A percentile compares a stretch with the other conserved stretches of the same genome.
phyloP scores from a whole-genome alignment of 2,888 invertebrate genomes.

The Resseliella maxima region DNA sequence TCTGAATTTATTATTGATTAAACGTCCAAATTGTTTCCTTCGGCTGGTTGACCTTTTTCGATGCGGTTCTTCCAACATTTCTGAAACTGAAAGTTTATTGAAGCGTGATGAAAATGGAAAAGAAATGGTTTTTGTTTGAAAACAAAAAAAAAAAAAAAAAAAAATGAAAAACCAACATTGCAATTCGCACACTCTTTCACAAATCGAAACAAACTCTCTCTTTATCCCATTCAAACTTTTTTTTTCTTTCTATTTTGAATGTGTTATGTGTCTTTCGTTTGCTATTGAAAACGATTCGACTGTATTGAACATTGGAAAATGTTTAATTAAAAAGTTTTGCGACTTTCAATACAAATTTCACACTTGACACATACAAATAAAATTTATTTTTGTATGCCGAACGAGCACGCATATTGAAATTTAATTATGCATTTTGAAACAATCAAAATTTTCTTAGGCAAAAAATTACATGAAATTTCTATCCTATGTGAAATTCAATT shows the following conservation, averaged over 20 bases:
- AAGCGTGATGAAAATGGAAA: slow-evolving; percentile 46
- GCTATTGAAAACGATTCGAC: slow-evolving; percentile 21
- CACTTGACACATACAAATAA: slow-evolving; percentile 2
- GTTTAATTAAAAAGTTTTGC: slow-evolving; percentile 47
- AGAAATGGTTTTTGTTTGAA: slow-evolving; percentile 28
- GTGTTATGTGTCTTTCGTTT: background rate
- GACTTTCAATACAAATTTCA: slow-evolving; percentile 14
- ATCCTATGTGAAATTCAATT: background rate
- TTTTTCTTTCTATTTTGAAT: background rate
- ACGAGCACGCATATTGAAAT: too few relatives aligned
- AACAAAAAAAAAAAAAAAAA: background rate
- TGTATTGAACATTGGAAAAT: slow-evolving; percentile 43
- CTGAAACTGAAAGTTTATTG: slow-evolving; percentile 38
- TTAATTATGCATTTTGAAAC: too few relatives aligned
- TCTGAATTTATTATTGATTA: slow-evolving; percentile 55
- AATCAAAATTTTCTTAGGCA: too few relatives aligned
- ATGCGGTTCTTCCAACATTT: background rate
- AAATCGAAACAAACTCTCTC: background rate
- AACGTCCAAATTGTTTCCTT: slow-evolving; percentile 47
- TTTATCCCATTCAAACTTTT: background rate
- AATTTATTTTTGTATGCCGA: background rate
- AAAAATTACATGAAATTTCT: background rate
- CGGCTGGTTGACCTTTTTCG: slow-evolving; percentile 10
- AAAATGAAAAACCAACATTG: background rate
- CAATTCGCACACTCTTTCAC: background rate